Base-by-base conservation (phyloP, 2,797 vertebrate genomes). In the Thaleichthys pacificus region DNA sequence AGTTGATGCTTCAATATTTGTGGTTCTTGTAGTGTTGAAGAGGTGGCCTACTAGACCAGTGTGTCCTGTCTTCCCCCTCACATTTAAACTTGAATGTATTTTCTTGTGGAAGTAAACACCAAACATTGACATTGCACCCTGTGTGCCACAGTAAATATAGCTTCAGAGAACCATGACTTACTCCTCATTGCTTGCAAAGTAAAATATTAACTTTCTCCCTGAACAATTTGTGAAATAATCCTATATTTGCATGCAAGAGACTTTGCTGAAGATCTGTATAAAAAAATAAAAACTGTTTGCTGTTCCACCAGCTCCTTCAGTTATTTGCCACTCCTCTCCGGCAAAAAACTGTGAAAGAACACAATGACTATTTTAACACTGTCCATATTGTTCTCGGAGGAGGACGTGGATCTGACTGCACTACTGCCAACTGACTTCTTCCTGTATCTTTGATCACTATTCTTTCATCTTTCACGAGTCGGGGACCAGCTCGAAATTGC, bases 381-480 rank as follows among this genome's bases (percentile, higher is more conserved):
- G 68, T 87, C 84, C 83, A 82, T 79, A 88, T 86, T 87, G 86
- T 89, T 86, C 74, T 86, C 66, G 47, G 70, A 77, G 75, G 74
- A 47, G 42, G 9, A 76, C 76, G 80, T 67, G 76, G 74, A 84
- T 83, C 80, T 78, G 77, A 76, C 70, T 78, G 82, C 74, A 79
- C 72, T 79, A 80, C 73, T 72, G 75, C 80, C 76, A 76, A 86
- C 71, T 76, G 72, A 84, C 77, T 86, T 66, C 49, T 62, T 26
- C 63, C 68, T 78, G 74, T 82, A 81, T 89, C 85, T 92, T 91
- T 90, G 87, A 91, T 90, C 88, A 73, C 77, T 81, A 77, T 88
- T 87, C 87, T 91, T 92, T 92, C 86, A 91, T 92, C 81, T 89
- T 86, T 88, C 84, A 77, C 80, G 79, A 85, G 84, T 70, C 75